Conservation (phyloP, 2,797 vertebrate species). For the Gadopsis bispinosus region DNA sequence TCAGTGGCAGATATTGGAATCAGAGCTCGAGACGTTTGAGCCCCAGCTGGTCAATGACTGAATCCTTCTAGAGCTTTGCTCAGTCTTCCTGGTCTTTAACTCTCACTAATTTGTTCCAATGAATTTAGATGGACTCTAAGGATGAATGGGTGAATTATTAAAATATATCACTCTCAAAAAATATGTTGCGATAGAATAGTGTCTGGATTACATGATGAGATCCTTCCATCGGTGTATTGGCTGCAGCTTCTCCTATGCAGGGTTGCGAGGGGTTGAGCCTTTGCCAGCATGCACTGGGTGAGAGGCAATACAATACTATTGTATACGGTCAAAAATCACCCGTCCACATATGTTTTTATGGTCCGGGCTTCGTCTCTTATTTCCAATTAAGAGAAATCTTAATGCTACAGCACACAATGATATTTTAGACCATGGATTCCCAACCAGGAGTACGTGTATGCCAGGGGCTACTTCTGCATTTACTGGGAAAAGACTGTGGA, state of each 20-base stretch:
- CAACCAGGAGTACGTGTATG: too few species aligned
- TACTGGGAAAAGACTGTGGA: neutral
- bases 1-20: neutral
- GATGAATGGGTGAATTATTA: neutral
- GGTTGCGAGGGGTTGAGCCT: too few species aligned
- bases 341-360: neutral
- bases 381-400: slow-evolving; percentile 5
- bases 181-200: neutral
- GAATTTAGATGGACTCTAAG: neutral
- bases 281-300: neutral
- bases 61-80: neutral
- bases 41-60: neutral
- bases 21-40: neutral
- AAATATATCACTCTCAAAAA: neutral
- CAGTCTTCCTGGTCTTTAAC: neutral
- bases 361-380: neutral
- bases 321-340: neutral
- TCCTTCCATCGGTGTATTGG: neutral
- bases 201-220: neutral
- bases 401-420: neutral
- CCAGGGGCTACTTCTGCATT: neutral
- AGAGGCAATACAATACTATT: neutral
- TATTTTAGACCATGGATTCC: neutral
- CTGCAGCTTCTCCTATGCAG: too few species aligned
- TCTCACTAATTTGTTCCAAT: neutral